Percentiles rank a stretch among this genome's conserved stretches.
Evolutionary conservation across 23 tunicate genomes (phyloP).

Genomic region (Trididemnum miniatum): DNA sequence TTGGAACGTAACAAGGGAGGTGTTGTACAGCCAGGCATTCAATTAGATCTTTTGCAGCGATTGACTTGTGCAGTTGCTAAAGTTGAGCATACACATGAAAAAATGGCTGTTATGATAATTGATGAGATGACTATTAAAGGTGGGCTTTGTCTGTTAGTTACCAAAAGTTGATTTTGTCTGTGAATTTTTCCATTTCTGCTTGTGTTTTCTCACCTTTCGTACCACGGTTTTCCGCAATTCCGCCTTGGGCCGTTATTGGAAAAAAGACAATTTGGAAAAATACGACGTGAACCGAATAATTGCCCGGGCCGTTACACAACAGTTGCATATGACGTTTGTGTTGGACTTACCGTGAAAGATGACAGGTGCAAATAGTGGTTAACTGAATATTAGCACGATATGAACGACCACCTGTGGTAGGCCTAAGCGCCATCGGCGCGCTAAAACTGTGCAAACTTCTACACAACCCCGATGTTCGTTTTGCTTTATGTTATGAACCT

Average conservation of each 20-base stretch:
- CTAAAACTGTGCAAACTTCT: not conserved
- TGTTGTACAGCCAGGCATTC: not conserved
- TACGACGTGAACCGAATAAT: not conserved
- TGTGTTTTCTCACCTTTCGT: not conserved
- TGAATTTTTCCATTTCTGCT: not conserved
- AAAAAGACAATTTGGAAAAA: not conserved
- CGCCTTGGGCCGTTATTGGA: not conserved
- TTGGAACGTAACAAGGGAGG: slow-evolving; percentile 1
- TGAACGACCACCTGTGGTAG: not conserved
- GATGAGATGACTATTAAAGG: not conserved
- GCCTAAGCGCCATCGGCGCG: not conserved
- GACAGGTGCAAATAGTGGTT: not conserved
- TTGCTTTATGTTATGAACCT: not conserved
- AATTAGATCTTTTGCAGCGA: not conserved
- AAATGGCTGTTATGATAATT: not conserved
- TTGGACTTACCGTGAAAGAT: not conserved
- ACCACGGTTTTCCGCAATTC: not conserved
- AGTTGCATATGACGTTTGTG: not conserved
- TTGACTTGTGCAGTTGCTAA: not conserved
- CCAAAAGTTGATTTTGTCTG: not conserved
- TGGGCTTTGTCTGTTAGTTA: not conserved
- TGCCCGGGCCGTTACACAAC: slow-evolving; percentile 2
- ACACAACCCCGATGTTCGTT: not conserved
- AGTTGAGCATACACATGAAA: not conserved
- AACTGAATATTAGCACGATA: not conserved